Conservation (phyloP, 2,888 invertebrate species). For the Atethmia centrago region DNA sequence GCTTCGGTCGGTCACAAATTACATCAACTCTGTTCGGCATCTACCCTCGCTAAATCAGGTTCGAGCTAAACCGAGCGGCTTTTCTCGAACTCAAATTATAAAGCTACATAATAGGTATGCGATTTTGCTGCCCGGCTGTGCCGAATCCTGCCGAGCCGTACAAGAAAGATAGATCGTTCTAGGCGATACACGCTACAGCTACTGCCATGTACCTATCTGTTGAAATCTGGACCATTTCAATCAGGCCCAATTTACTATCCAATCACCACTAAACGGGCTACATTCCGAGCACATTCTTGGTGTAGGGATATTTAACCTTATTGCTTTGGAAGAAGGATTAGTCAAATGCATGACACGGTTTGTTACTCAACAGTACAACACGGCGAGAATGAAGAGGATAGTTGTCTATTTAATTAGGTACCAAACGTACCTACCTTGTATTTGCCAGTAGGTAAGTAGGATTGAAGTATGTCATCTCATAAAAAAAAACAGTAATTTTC, state of each 20-base stretch:
- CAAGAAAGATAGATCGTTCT: conserved; percentile 41
- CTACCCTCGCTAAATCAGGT: not conserved
- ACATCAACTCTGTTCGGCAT: not conserved
- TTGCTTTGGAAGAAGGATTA: conserved; percentile 16
- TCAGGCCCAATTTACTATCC: conserved; percentile 78
- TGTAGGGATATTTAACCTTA: conserved; percentile 32
- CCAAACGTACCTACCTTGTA: conserved; percentile 18
- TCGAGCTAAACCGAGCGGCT: too few species aligned
- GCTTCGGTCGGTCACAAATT: too few species aligned
- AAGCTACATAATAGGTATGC: not conserved
- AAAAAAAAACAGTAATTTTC: not conserved
- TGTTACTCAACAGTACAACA: conserved; percentile 27
- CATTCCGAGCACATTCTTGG: conserved; percentile 4
- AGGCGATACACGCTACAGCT: conserved; percentile 30
- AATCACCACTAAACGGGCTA: conserved; percentile 57
- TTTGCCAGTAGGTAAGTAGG: conserved; percentile 1
- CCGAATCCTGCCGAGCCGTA: not conserved
- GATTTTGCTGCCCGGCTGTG: not conserved
- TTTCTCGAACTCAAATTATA: not conserved
- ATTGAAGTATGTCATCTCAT: not conserved
- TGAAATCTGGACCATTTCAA: conserved; percentile 84
- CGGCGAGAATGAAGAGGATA: conserved; percentile 38
- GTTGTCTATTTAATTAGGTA: conserved; percentile 46
- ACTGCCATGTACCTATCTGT: conserved; percentile 38
- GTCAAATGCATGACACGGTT: conserved; percentile 15